Conservation (phyloP, 2,888 invertebrate genomes). For the Platerodrilus igneus region DNA sequence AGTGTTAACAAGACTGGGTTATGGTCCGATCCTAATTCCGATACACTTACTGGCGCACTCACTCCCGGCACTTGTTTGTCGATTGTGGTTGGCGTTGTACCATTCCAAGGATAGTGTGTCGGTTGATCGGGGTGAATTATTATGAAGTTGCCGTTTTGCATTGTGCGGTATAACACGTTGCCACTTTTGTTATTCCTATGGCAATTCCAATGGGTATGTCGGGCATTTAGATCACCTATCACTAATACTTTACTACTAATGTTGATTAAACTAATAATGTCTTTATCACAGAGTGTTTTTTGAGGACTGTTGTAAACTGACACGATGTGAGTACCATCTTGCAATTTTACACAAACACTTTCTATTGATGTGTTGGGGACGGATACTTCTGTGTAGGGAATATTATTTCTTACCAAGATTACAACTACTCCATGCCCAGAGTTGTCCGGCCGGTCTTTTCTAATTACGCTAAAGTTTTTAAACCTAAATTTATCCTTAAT, state of each 20-base stretch:
- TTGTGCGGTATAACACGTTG: conserved; percentile 12
- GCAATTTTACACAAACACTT: background rate
- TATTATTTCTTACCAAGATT: background rate
- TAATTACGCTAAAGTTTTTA: no score
- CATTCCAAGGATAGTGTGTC: conserved; percentile 16
- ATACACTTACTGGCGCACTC: no score
- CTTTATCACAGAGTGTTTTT: background rate
- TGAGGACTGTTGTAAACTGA: background rate
- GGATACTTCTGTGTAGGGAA: background rate
- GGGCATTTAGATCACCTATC: conserved; percentile 6
- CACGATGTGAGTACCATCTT: background rate
- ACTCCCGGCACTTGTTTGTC: conserved; percentile 16
- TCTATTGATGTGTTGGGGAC: background rate
- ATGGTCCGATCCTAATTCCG: no score
- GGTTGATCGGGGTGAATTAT: conserved; percentile 4
- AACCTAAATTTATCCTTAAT: no score
- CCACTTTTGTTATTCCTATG: conserved; percentile 12
- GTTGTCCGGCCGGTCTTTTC: no score
- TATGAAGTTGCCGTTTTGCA: conserved; percentile 8
- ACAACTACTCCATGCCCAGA: background rate
- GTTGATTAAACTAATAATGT: background rate
- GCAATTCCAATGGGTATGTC: conserved; percentile 6
- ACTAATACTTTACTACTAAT: conserved; percentile 3
- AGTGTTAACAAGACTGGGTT: no score
- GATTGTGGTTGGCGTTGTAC: conserved; percentile 8